A percentile compares a stretch with the other conserved stretches of the same genome.
phyloP scores from a whole-genome alignment of 2,797 vertebrate genomes.

The Hafferia zeledoni region DNA sequence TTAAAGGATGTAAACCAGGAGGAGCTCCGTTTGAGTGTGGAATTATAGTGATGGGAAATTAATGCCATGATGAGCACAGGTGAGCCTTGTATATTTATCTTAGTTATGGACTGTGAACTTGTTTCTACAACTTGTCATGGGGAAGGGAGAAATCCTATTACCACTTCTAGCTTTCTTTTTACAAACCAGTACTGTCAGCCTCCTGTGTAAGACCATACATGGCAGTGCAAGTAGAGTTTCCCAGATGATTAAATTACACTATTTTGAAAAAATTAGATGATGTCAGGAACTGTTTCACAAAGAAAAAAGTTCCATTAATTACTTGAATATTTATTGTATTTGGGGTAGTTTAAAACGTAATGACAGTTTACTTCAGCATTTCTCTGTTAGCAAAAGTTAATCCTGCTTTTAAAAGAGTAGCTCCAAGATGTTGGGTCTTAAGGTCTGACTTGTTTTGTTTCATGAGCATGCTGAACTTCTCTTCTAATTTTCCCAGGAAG shows the following conservation, averaged over 20 bases:
- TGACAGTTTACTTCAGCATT: neutral
- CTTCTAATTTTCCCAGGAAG: neutral
- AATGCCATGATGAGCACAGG: neutral
- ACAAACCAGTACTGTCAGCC: neutral
- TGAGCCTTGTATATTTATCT: neutral
- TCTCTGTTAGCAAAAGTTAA: neutral
- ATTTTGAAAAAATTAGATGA: conserved; percentile 27
- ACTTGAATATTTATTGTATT: neutral
- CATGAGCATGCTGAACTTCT: neutral
- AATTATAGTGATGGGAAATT: neutral
- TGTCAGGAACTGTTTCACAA: neutral
- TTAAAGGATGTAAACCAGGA: neutral
- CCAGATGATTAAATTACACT: conserved; percentile 9
- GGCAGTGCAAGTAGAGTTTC: neutral
- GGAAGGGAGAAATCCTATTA: neutral
- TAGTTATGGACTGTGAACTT: neutral
- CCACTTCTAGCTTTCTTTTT: neutral
- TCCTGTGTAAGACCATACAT: neutral
- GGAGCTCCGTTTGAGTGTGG: neutral
- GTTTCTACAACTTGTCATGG: neutral
- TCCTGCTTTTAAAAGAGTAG: neutral
- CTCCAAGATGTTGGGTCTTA: neutral
- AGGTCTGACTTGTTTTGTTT: neutral
- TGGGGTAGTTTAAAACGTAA: neutral
- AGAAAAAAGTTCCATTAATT: neutral